phyloP scores from a whole-genome alignment of 1,140 invertebrate genomes.

The Triops cancriformis region DNA sequence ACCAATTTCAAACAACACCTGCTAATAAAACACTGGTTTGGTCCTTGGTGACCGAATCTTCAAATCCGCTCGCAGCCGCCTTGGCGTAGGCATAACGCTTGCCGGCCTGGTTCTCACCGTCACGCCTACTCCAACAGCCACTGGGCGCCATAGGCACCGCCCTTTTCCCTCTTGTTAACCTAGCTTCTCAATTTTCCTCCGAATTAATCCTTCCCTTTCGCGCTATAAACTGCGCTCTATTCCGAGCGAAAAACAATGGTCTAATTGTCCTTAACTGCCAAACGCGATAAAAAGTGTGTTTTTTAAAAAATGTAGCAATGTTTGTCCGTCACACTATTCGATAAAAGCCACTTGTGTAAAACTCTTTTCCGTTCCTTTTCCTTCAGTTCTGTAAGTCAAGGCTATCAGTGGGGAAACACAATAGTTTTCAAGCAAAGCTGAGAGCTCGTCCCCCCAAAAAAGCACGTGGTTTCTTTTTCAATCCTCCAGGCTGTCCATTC shows the following conservation, averaged over 20 bases:
- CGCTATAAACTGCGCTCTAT: not conserved
- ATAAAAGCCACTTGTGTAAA: too few species aligned
- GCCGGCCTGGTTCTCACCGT: not conserved
- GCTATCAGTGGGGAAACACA: not conserved
- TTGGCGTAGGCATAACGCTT: not conserved
- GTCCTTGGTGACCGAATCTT: not conserved
- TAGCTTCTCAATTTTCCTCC: not conserved
- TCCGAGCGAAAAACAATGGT: not conserved
- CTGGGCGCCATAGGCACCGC: not conserved
- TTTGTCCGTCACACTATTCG: too few species aligned
- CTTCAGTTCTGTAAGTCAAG: not conserved
- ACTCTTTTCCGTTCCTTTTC: too few species aligned
- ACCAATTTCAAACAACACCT: not conserved
- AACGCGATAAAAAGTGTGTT: too few species aligned
- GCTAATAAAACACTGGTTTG: not conserved
- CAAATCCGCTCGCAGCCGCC: not conserved
- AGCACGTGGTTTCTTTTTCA: not conserved
- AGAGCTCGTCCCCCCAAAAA: not conserved
- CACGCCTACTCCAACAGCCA: not conserved
- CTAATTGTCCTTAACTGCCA: too few species aligned
- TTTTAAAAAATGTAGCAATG: too few species aligned
- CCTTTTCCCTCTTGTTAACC: not conserved
- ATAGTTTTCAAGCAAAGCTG: too few species aligned
- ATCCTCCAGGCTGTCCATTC: not conserved
- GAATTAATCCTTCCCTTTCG: not conserved